Conservation (phyloP, 2,888 invertebrate genomes). For the Keiferia lycopersicella region DNA sequence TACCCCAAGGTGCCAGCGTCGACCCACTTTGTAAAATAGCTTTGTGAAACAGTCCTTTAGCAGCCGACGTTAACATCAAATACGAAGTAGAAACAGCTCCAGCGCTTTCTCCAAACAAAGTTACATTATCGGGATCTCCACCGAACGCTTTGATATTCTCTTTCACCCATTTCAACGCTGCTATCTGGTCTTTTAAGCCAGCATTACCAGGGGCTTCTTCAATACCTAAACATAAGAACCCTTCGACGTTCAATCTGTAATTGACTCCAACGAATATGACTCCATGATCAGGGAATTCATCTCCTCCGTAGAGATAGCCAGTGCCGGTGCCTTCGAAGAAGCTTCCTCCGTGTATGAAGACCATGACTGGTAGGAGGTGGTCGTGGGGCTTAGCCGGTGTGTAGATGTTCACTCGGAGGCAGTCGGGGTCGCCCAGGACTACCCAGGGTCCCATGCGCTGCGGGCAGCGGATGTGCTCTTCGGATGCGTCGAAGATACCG, state of each 20-base stretch:
- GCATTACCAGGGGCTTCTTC: slow-evolving; percentile 84
- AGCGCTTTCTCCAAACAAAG: slow-evolving; percentile 73
- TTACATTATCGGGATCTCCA: slow-evolving; percentile 66
- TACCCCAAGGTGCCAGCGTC: slow-evolving; percentile 64
- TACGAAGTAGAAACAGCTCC: slow-evolving; percentile 69
- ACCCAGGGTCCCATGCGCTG: slow-evolving; percentile 56
- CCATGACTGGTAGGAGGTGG: slow-evolving; percentile 79
- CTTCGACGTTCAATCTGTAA: slow-evolving; percentile 81
- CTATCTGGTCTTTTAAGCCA: slow-evolving; percentile 79
- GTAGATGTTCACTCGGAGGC: slow-evolving; percentile 67
- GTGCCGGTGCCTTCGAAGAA: slow-evolving; percentile 82
- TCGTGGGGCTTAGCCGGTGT: slow-evolving; percentile 49
- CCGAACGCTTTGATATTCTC: slow-evolving; percentile 67
- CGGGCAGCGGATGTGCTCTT: slow-evolving; percentile 69
- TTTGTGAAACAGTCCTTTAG: slow-evolving; percentile 66
- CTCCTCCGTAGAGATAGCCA: slow-evolving; percentile 81
- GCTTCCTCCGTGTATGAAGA: slow-evolving; percentile 84
- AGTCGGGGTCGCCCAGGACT: slow-evolving; percentile 60
- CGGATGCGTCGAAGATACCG: slow-evolving; percentile 63
- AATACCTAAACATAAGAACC: slow-evolving; percentile 83
- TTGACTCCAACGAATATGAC: slow-evolving; percentile 82
- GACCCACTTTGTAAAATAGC: slow-evolving; percentile 71
- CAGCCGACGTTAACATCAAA: slow-evolving; percentile 60
- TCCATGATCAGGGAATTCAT: slow-evolving; percentile 80
- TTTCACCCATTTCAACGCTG: slow-evolving; percentile 67